Evolutionary conservation across 2,888 invertebrate genomes (phyloP).

Genomic region (Galeopsomyia nigrocyanea): DNA sequence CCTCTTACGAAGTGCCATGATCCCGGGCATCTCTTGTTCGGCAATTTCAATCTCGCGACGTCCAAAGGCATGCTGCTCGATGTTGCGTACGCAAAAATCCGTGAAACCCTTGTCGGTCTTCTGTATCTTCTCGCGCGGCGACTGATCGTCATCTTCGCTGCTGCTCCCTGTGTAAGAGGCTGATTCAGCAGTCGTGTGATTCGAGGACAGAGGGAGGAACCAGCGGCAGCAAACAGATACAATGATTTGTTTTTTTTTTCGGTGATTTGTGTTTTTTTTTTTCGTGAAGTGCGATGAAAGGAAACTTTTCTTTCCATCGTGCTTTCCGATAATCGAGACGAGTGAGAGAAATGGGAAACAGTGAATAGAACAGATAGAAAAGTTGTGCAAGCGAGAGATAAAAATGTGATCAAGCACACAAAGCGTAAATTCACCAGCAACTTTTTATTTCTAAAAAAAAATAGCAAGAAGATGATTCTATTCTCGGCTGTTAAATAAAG

Average conservation of each 20-base stretch:
- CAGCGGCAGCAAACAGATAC: constrained; percentile 4
- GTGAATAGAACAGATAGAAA: too few relatives aligned
- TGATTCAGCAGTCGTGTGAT: constrained; percentile 21
- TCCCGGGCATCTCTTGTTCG: constrained; percentile 99
- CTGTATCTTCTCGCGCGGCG: constrained; percentile 93
- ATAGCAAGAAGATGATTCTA: too few relatives aligned
- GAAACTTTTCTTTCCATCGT: too few relatives aligned
- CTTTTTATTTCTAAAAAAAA: too few relatives aligned
- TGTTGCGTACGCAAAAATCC: constrained; percentile 95
- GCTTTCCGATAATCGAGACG: too few relatives aligned
- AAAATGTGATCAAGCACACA: too few relatives aligned
- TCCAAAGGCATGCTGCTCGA: constrained; percentile 94
- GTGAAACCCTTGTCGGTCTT: constrained; percentile 86
- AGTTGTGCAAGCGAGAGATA: too few relatives aligned
- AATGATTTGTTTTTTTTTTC: neutral
- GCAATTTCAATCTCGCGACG: constrained; percentile 97
- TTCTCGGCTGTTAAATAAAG: too few relatives aligned
- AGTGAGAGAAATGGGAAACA: too few relatives aligned
- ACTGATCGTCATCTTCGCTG: constrained; percentile 93
- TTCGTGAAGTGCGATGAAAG: too few relatives aligned
- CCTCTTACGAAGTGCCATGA: constrained; percentile 92
- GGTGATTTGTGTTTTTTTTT: too few relatives aligned
- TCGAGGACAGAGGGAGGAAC: neutral
- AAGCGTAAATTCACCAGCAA: too few relatives aligned
- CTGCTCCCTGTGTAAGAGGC: constrained; percentile 83